phyloP scores from a whole-genome alignment of 1,140 invertebrate genomes.

The Steinernema feltiae region DNA sequence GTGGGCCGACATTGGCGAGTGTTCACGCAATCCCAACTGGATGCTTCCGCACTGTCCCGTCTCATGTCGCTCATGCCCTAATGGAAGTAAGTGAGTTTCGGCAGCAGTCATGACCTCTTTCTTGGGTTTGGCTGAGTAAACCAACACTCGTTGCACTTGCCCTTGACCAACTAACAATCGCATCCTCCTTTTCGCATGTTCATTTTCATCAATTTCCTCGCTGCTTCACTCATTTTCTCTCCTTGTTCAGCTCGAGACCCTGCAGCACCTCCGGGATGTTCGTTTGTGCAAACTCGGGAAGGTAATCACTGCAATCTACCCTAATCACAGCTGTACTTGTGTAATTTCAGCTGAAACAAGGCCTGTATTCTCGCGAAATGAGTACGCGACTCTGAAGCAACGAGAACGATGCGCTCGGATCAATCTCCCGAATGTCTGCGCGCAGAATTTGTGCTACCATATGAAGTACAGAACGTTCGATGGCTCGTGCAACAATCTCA shows the following conservation, averaged over 20 bases:
- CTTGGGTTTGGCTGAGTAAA: slow-evolving; percentile 14
- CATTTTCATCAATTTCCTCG: background rate
- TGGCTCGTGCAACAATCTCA: slow-evolving; percentile 91
- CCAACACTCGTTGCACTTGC: background rate
- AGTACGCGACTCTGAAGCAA: background rate
- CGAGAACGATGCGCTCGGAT: slow-evolving; percentile 14
- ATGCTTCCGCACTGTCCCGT: slow-evolving; percentile 26
- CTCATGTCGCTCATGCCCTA: slow-evolving; percentile 14
- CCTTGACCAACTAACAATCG: background rate
- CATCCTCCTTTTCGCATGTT: background rate
- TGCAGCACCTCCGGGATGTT: slow-evolving; percentile 11
- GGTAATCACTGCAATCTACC: too few relatives aligned
- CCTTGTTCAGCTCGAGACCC: background rate
- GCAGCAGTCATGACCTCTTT: background rate
- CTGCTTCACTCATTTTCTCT: slow-evolving; percentile 9
- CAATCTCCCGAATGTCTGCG: slow-evolving; percentile 26
- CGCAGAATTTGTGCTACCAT: slow-evolving; percentile 35
- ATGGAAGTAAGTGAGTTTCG: slow-evolving; percentile 2
- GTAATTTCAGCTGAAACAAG: background rate
- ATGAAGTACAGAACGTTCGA: slow-evolving; percentile 79
- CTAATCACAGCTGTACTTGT: too few relatives aligned
- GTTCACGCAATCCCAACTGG: slow-evolving; percentile 24
- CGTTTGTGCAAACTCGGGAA: slow-evolving; percentile 16
- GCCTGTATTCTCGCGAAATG: background rate
- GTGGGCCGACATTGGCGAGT: slow-evolving; percentile 18